These are phyloP conservation scores for Nycticebus coucang DNA, from an alignment of 2,113 vertebrate genomes.

Conservation along the genomic window DNA sequence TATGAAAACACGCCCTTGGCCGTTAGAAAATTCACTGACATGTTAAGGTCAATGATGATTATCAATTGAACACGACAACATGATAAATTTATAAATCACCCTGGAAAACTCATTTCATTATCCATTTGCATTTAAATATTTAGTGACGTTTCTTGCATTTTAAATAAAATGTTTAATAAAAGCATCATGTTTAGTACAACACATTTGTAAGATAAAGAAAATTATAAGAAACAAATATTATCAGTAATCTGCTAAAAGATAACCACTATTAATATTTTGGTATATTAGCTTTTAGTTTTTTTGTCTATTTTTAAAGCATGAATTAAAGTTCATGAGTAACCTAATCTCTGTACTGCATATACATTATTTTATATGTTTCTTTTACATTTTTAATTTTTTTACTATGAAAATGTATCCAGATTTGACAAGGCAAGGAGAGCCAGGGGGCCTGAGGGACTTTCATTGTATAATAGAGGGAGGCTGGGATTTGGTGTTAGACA, in stretches of 20 bases:
- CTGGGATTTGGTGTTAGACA: background rate
- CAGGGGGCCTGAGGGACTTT: background rate
- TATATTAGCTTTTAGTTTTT: background rate
- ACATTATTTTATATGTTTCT: background rate
- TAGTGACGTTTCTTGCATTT: slow-evolving; percentile 43
- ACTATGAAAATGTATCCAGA: background rate
- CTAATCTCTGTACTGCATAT: background rate
- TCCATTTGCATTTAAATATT: slow-evolving; percentile 32
- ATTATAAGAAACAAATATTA: slow-evolving; percentile 9
- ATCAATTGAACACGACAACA: slow-evolving; percentile 14
- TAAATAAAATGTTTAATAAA: slow-evolving; percentile 45
- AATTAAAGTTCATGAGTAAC: slow-evolving; percentile 1
- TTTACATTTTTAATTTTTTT: slow-evolving; percentile 13
- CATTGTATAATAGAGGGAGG: background rate
- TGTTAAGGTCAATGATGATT: slow-evolving; percentile 31
- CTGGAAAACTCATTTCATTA: slow-evolving; percentile 19
- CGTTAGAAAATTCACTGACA: slow-evolving; percentile 51
- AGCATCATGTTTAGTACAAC: slow-evolving; percentile 22
- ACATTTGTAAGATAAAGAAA: slow-evolving; percentile 30
- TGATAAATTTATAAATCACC: slow-evolving; percentile 10
- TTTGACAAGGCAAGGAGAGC: background rate
- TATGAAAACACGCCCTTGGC: slow-evolving; percentile 48
- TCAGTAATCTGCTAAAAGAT: background rate
- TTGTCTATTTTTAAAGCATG: background rate
- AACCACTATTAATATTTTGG: background rate